Evolutionary conservation across 2,888 invertebrate genomes (phyloP), one percentile per base, ranked within the genome.

Genomic region (Diabrotica balteata): DNA sequence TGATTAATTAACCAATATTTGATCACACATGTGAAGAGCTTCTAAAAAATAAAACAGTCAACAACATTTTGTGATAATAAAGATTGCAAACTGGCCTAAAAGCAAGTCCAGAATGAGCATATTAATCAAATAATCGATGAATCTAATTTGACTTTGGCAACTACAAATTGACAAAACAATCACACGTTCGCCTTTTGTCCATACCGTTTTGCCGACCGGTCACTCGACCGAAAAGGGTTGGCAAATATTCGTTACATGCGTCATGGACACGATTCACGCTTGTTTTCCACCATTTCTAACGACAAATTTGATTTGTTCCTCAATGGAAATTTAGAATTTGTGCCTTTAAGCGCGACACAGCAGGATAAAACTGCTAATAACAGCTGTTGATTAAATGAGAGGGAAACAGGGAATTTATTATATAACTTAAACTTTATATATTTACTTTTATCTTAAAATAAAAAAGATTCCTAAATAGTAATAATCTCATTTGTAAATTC

Each of bases 81-180:
- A 49, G 10, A 49, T 49, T 52, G 10, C 5, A 11, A 11, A 45
- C 44, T 9, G 55, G 55, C 8, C 55, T 57, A 57, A 11, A 57
- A 44, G 43, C 17, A 7, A 7, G 44, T 17, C 8, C 49, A 49
- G 45, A 51, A 52, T 9, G 59, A 62, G 54, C 77, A 73, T 79
- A 79, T 80, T 80, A 79, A 80, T 80, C 80, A 80, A 80, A 79
- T 81, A 82, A 82, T 83, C 82, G 79, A 83, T 81, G 78, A 78
- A 81, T 80, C 80, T 81, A 82, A 82, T 83, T 83, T 81, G 76
- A 77, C 79, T 79, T 77, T 77, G 80, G 78, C 79, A 78, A 78
- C 78, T 81, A 78, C 81, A 78, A 80, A 82, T 82, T 82, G 81
- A 81, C 82, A 80, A 79, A 81, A 82, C 82, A 82, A 81, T 82